Conservation (phyloP, 2,113 vertebrate genomes). For the Scolopax mira region DNA sequence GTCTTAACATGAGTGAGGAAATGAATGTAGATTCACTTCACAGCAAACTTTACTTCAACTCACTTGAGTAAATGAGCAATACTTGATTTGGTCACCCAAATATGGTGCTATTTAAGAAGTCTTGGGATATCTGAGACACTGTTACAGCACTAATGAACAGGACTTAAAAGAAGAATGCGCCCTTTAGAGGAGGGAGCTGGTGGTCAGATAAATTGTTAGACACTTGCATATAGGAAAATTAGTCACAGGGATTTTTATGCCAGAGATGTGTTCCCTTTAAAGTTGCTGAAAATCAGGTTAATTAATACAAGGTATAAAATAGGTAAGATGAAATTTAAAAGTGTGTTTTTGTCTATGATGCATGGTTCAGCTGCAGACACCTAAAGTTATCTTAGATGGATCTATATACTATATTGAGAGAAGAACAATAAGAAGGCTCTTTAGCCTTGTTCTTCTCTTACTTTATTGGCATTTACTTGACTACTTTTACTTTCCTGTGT, state of each 20-base stretch:
- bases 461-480: neutral
- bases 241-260: neutral
- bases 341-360: neutral
- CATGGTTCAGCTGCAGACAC: neutral
- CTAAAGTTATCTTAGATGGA: neutral
- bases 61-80: neutral
- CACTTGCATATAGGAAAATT: neutral
- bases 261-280: neutral
- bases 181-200: neutral
- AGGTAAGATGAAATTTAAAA: neutral
- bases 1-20: neutral
- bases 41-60: neutral
- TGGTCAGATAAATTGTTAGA: neutral
- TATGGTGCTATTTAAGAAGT: neutral
- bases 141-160: neutral
- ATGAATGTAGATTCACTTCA: neutral
- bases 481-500: neutral
- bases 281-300: neutral
- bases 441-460: neutral
- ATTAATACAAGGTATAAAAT: neutral
- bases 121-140: neutral
- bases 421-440: neutral
- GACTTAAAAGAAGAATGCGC: neutral
- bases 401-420: neutral
- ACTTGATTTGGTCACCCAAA: accelerated